Conservation (phyloP, 2,888 invertebrate genomes). For the Rhyacophila evoluta region DNA sequence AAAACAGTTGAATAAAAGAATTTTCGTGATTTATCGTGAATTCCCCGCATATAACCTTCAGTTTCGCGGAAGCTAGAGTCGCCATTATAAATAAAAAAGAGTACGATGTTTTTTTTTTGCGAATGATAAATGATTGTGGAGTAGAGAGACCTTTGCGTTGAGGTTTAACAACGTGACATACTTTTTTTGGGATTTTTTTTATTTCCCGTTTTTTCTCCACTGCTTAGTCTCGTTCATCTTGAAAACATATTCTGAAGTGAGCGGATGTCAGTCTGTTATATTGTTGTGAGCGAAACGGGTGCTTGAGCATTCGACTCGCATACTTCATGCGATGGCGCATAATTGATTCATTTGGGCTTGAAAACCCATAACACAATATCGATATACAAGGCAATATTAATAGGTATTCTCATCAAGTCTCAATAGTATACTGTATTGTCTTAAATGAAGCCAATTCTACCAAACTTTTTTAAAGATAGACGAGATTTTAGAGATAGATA, state of each 20-base stretch:
- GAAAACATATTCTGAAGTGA: constrained; percentile 19
- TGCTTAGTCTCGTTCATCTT: background rate
- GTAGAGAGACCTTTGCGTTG: background rate
- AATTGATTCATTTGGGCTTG: background rate
- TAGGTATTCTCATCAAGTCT: no score
- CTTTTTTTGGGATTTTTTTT: constrained; percentile 10
- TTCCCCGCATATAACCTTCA: background rate
- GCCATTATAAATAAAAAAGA: constrained; percentile 15
- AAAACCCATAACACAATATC: no score
- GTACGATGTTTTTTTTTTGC: constrained; percentile 7
- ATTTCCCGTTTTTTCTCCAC: background rate
- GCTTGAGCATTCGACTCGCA: background rate
- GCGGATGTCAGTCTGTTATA: constrained; percentile 4
- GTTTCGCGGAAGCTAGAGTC: background rate
- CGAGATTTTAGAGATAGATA: no score
- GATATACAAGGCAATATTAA: no score
- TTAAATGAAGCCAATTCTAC: no score
- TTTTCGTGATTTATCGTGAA: constrained; percentile 1
- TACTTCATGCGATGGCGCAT: background rate
- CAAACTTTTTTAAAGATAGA: no score
- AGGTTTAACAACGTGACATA: constrained; percentile 19
- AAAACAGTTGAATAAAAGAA: constrained; percentile 24
- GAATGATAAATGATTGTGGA: constrained; percentile 20
- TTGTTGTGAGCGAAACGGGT: constrained; percentile 9
- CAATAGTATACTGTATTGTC: no score